A percentile compares a stretch with the other conserved stretches of the same genome.
Conservation (phyloP, 2,797 vertebrate genomes). For the Orientallactaga sibirica region DNA sequence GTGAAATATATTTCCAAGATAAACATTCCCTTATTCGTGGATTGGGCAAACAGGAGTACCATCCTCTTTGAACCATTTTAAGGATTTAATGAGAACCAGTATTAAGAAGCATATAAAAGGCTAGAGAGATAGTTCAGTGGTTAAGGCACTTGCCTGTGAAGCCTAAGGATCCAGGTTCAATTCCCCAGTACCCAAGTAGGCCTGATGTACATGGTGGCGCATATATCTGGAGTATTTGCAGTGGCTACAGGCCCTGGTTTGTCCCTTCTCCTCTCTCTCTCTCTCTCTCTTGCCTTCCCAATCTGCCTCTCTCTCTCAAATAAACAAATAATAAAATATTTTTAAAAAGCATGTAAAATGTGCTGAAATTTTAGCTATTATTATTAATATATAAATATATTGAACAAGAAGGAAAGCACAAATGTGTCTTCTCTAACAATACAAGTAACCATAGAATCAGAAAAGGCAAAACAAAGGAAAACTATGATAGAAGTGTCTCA, state of each 20-base stretch:
- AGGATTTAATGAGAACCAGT: neutral
- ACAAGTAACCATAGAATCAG: neutral
- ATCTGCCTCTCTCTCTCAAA: no score
- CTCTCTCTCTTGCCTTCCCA: no score
- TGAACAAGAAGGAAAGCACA: neutral
- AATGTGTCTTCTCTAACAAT: neutral
- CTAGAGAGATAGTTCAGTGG: no score
- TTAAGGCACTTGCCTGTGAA: no score
- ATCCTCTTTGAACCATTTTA: neutral
- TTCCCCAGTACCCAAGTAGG: no score
- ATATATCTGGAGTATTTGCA: no score
- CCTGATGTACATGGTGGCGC: no score
- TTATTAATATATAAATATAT: neutral
- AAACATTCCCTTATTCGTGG: neutral
- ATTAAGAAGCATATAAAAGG: neutral
- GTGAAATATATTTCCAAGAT: neutral
- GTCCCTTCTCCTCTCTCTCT: no score
- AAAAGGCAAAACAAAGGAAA: slow-evolving; percentile 3
- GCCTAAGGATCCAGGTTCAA: no score
- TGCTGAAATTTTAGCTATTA: neutral
- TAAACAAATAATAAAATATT: no score
- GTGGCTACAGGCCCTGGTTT: no score
- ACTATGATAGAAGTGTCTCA: neutral
- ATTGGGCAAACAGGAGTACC: neutral
- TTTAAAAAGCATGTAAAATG: neutral